These are phyloP conservation scores for Eupsilia transversa DNA, from an alignment of 2,888 invertebrate genomes.

Conservation along the genomic window DNA sequence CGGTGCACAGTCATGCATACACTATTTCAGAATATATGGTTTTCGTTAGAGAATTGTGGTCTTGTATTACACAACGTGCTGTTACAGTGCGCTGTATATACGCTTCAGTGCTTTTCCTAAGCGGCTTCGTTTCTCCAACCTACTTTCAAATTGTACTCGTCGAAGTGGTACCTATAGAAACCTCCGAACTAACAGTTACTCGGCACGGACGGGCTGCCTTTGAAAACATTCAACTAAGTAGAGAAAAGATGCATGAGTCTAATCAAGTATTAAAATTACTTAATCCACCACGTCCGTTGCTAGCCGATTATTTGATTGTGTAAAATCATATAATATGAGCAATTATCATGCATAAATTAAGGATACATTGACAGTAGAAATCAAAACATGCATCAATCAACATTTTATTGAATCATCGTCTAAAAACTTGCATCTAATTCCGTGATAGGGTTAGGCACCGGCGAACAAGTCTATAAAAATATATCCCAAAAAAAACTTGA, in stretches of 20 bases:
- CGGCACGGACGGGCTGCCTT: slow-evolving; percentile 44
- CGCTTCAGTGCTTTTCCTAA: slow-evolving; percentile 74
- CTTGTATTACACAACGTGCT: slow-evolving; percentile 52
- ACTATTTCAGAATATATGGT: slow-evolving; percentile 46
- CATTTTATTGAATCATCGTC: slow-evolving; percentile 77
- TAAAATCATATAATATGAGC: slow-evolving; percentile 68
- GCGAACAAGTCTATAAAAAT: slow-evolving; percentile 81
- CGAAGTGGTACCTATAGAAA: slow-evolving; percentile 66
- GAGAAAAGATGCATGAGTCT: slow-evolving; percentile 25
- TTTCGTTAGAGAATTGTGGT: slow-evolving; percentile 41
- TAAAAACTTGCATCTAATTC: slow-evolving; percentile 79
- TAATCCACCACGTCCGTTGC: slow-evolving; percentile 46
- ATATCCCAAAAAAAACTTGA: slow-evolving; percentile 76
- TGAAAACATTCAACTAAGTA: slow-evolving; percentile 46
- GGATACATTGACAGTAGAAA: slow-evolving; percentile 70
- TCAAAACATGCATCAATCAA: slow-evolving; percentile 71
- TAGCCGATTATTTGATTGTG: slow-evolving; percentile 64
- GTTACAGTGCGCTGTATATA: slow-evolving; percentile 54
- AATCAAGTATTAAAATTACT: slow-evolving; percentile 24
- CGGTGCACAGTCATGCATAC: slow-evolving; percentile 53
- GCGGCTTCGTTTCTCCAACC: slow-evolving; percentile 73
- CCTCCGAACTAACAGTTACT: slow-evolving; percentile 66
- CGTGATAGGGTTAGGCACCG: slow-evolving; percentile 76
- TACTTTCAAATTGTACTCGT: slow-evolving; percentile 75
- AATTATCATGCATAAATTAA: slow-evolving; percentile 69